Evolutionary conservation across 2,113 vertebrate species (phyloP).

Genomic region (Alligator sinensis): DNA sequence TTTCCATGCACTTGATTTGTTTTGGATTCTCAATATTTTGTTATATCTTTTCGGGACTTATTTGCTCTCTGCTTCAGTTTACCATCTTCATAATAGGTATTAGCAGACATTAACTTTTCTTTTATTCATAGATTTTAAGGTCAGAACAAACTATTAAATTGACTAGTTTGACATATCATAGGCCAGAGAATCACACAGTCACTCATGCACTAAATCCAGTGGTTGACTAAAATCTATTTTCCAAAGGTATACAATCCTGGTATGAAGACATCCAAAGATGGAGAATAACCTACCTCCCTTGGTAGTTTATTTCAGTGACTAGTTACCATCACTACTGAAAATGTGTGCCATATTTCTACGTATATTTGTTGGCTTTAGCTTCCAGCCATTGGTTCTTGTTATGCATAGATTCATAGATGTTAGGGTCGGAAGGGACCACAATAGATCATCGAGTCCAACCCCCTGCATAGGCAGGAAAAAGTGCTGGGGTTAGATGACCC

Average conservation of each 20-base stretch:
- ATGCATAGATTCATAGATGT: not conserved
- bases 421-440: too few species aligned
- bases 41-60: conserved; percentile 20
- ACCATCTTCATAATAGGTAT: not conserved
- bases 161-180: not conserved
- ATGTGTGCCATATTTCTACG: conserved; percentile 4
- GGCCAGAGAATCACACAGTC: not conserved
- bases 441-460: too few species aligned
- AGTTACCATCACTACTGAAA: not conserved
- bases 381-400: not conserved
- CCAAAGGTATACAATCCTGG: not conserved
- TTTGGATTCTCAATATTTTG: not conserved
- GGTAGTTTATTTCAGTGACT: not conserved
- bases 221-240: not conserved
- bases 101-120: conserved; percentile 38
- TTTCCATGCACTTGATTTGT: not conserved
- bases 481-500: too few species aligned
- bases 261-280: not conserved
- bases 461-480: too few species aligned
- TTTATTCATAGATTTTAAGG: not conserved
- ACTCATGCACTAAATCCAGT: not conserved
- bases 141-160: conserved; percentile 18
- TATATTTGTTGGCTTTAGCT: conserved; percentile 27
- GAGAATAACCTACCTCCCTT: not conserved
- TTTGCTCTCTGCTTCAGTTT: not conserved